phyloP scores from a whole-genome alignment of 2,113 vertebrate genomes.

The Bufo bufo region DNA sequence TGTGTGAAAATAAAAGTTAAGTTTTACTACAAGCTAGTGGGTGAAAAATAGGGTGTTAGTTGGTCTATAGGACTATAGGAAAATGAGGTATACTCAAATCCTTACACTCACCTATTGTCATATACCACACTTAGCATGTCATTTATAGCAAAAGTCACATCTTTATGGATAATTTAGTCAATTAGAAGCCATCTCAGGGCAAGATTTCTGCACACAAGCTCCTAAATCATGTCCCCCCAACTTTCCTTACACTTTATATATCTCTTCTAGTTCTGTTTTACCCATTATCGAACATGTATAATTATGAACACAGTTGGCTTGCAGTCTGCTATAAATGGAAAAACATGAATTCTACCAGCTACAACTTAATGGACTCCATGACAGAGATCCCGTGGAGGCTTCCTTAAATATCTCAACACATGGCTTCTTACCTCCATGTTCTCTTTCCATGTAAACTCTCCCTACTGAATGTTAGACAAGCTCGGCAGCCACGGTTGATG shows the following conservation, averaged over 20 bases:
- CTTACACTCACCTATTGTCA: too few relatives aligned
- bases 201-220: neutral
- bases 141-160: neutral
- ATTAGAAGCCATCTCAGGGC: neutral
- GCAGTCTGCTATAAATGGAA: slow-evolving; percentile 1
- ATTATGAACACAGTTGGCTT: slow-evolving; percentile 1
- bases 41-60: too few relatives aligned
- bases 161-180: neutral
- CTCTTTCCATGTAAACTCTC: neutral
- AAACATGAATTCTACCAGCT: slow-evolving; percentile 24
- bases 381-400: neutral
- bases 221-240: neutral
- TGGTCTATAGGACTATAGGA: too few relatives aligned
- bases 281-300: slow-evolving; percentile 16
- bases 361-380: slow-evolving; percentile 21
- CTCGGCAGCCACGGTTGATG: neutral
- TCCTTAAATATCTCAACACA: slow-evolving; percentile 39
- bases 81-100: too few relatives aligned
- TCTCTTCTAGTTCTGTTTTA: slow-evolving; percentile 21
- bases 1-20: too few relatives aligned
- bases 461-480: neutral
- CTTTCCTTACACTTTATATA: neutral
- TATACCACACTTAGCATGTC: too few relatives aligned
- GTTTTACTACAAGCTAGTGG: too few relatives aligned
- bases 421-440: slow-evolving; percentile 1